These are phyloP conservation scores for Accipiter virgatus DNA, from an alignment of 2,113 vertebrate species.

Conservation along the genomic window DNA sequence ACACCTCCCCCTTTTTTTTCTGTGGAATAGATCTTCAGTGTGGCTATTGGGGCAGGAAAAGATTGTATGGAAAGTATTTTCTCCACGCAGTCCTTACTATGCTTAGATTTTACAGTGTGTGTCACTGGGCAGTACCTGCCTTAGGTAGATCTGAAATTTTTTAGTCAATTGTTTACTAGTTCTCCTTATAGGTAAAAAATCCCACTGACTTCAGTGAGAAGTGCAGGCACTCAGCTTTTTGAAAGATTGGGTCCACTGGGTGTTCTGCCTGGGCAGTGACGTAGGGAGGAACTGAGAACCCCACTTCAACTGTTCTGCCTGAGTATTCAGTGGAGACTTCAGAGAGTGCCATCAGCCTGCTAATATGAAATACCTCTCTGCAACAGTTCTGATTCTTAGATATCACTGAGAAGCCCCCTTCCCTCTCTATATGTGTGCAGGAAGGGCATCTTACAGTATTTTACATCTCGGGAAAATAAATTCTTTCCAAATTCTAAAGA, in stretches of 20 bases:
- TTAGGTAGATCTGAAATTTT: neutral
- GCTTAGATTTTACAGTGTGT: neutral
- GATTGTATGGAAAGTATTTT: neutral
- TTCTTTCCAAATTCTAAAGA: neutral
- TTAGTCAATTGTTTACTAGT: neutral
- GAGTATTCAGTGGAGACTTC: neutral
- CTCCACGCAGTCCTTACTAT: neutral
- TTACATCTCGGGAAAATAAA: neutral
- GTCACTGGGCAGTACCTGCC: neutral
- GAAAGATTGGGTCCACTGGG: neutral
- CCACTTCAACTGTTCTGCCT: constrained; percentile 34
- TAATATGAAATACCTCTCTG: neutral
- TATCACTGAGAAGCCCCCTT: neutral
- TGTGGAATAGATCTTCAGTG: neutral
- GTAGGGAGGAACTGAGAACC: neutral
- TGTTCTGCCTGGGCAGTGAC: neutral
- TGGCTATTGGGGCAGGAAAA: neutral
- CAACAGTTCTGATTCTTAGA: neutral
- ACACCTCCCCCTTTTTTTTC: neutral
- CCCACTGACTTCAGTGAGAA: neutral
- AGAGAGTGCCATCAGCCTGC: neutral
- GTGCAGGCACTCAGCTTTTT: neutral
- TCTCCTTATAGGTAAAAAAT: neutral
- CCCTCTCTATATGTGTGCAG: neutral
- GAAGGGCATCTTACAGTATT: neutral